A percentile compares a stretch with the other conserved stretches of the same genome.
phyloP scores from a whole-genome alignment of 2,797 vertebrate genomes.

The Typhlichthys subterraneus region DNA sequence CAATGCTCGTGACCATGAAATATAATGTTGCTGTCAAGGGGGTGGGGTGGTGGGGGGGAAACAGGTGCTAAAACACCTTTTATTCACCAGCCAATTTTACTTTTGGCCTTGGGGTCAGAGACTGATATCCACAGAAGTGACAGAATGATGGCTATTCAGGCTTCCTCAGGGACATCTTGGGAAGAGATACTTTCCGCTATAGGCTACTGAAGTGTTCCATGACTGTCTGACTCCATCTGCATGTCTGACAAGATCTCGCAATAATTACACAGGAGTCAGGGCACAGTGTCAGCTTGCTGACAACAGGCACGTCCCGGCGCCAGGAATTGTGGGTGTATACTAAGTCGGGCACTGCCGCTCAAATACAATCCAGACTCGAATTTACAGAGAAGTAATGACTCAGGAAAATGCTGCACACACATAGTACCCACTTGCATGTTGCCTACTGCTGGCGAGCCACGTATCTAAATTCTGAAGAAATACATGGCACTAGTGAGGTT shows the following conservation, averaged over 20 bases:
- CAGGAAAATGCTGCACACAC: conserved; percentile 47
- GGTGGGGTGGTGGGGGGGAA: not conserved
- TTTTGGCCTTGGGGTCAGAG: conserved; percentile 15
- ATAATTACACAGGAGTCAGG: conserved; percentile 53
- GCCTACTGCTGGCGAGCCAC: conserved; percentile 31
- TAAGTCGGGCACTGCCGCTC: conserved; percentile 22
- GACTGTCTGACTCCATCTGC: conserved; percentile 37
- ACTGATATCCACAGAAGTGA: conserved; percentile 17
- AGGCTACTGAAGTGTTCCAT: conserved; percentile 27
- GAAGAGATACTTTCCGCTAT: conserved; percentile 25
- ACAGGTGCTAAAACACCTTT: conserved; percentile 21
- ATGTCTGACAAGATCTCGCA: conserved; percentile 44
- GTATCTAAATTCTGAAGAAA: conserved; percentile 48
- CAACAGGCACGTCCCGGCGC: conserved; percentile 29
- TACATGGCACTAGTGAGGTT: conserved; percentile 21
- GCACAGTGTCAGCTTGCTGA: conserved; percentile 48
- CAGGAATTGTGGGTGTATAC: conserved; percentile 36
- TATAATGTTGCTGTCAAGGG: conserved; percentile 7
- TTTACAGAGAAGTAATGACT: conserved; percentile 55
- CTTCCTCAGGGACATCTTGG: conserved; percentile 26
- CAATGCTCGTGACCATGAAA: not conserved
- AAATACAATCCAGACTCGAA: conserved; percentile 35
- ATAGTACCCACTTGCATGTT: conserved; percentile 17
- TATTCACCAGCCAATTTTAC: conserved; percentile 33
- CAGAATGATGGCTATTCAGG: conserved; percentile 38